Percentiles rank a stretch among this genome's conserved stretches.
phyloP scores from a whole-genome alignment of 2,113 vertebrate genomes.

The Calonectris borealis region DNA sequence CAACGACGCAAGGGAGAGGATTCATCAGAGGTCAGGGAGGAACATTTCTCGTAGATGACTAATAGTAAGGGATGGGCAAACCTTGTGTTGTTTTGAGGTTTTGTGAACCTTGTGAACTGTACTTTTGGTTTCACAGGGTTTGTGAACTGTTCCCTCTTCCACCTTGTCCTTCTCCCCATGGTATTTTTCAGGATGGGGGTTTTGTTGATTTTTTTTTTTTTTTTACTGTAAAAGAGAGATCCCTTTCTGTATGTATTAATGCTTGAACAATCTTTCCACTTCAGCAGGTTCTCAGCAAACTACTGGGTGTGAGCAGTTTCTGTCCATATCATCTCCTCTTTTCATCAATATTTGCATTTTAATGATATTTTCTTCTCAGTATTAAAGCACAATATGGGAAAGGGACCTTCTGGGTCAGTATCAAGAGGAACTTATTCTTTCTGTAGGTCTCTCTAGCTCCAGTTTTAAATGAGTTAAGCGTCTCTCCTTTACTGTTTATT shows the following conservation, averaged over 20 bases:
- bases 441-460: neutral
- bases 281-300: neutral
- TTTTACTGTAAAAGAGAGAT: neutral
- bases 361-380: neutral
- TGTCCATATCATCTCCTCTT: neutral
- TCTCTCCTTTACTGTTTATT: neutral
- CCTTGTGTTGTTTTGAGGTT: constrained; percentile 43
- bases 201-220: neutral
- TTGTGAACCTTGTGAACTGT: constrained; percentile 56
- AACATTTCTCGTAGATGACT: constrained; percentile 47
- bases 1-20: neutral
- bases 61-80: constrained; percentile 57
- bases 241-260: neutral
- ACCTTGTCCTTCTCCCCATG: neutral
- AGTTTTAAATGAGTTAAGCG: neutral
- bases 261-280: neutral
- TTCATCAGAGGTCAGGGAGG: constrained; percentile 27
- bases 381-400: neutral
- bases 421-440: neutral
- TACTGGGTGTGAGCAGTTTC: neutral
- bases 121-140: constrained; percentile 28
- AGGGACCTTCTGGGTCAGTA: neutral
- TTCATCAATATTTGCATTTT: neutral
- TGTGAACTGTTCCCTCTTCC: neutral
- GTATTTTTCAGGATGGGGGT: neutral